Conservation (phyloP, 2,113 vertebrate species). For the Cyanocitta stelleri region DNA sequence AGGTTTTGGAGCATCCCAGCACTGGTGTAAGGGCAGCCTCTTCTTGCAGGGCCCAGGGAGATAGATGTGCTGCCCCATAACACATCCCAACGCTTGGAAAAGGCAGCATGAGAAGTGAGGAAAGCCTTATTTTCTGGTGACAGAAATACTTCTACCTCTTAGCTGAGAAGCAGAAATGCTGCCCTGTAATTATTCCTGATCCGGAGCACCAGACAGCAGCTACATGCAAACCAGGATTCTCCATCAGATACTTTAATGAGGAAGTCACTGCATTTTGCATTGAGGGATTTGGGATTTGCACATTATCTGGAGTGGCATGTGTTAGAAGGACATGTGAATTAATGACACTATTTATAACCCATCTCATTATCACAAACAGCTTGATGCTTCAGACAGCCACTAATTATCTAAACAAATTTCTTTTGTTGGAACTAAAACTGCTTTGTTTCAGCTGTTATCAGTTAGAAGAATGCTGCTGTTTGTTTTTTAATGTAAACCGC, state of each 20-base stretch:
- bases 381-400: slow-evolving; percentile 64
- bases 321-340: slow-evolving; percentile 68
- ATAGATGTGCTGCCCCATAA: not conserved
- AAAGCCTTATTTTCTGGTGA: not conserved
- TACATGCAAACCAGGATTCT: not conserved
- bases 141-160: not conserved
- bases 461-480: not conserved
- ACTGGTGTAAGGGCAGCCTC: not conserved
- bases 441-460: slow-evolving; percentile 19
- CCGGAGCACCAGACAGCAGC: not conserved
- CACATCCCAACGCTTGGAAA: not conserved
- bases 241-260: not conserved
- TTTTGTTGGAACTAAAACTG: slow-evolving; percentile 54
- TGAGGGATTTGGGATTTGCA: slow-evolving; percentile 12
- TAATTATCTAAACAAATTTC: slow-evolving; percentile 69
- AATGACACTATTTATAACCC: slow-evolving; percentile 75
- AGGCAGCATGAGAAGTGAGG: not conserved
- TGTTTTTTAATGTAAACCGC: not conserved
- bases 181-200: not conserved
- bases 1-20: not conserved
- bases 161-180: not conserved
- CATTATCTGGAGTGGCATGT: slow-evolving; percentile 44
- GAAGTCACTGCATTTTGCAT: not conserved
- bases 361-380: slow-evolving; percentile 71
- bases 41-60: not conserved